A percentile compares a stretch with the other conserved stretches of the same genome.
These are phyloP conservation scores for Melanotaenia maccullochi DNA, from an alignment of 2,797 vertebrate species.

Conservation along the genomic window DNA sequence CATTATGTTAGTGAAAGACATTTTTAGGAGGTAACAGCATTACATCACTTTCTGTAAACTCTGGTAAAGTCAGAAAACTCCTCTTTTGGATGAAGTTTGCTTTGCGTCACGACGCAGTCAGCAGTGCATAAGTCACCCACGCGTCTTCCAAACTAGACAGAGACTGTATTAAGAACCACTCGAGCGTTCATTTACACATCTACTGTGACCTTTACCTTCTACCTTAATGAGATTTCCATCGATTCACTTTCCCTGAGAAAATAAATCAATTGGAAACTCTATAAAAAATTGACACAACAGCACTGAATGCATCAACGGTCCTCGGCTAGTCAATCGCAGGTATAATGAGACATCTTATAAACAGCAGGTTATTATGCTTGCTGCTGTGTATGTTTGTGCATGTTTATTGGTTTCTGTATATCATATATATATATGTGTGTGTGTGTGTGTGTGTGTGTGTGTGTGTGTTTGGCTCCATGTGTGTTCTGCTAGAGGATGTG, in stretches of 20 bases:
- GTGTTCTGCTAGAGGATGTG: constrained; percentile 10
- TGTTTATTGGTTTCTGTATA: constrained; percentile 8
- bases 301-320: constrained; percentile 50
- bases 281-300: constrained; percentile 74
- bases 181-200: constrained; percentile 48
- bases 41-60: background rate
- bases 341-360: constrained; percentile 69
- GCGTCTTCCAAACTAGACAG: constrained; percentile 20
- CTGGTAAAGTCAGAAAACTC: background rate
- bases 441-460: background rate
- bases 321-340: constrained; percentile 52
- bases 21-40: constrained; percentile 1
- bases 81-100: constrained; percentile 12
- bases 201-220: constrained; percentile 71
- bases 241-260: constrained; percentile 68
- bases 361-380: constrained; percentile 37
- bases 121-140: background rate
- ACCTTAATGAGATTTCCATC: constrained; percentile 75
- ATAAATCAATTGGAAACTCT: constrained; percentile 72
- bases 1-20: constrained; percentile 6
- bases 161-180: constrained; percentile 48
- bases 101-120: background rate
- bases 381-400: background rate
- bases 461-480: constrained; percentile 15
- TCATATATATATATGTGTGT: background rate